Conservation (phyloP, 2,113 vertebrate species). For the Rhinichthys klamathensis region DNA sequence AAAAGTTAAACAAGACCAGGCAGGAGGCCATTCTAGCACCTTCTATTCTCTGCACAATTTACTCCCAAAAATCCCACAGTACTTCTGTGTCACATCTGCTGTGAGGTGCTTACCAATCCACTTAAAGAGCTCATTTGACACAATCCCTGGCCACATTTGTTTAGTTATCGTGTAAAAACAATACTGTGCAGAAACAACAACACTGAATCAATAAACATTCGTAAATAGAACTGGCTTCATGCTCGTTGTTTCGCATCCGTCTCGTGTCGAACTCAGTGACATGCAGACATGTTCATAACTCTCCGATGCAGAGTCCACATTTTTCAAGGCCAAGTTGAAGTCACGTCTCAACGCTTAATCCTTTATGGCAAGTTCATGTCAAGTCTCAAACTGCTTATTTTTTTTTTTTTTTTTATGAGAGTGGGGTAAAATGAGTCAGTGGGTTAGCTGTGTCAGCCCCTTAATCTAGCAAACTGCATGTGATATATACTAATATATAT, state of each 20-base stretch:
- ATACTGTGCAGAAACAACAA: not conserved
- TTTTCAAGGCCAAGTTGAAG: not conserved
- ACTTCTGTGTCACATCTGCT: not conserved
- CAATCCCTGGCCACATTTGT: not conserved
- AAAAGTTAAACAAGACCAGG: conserved; percentile 38
- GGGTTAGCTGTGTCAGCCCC: not conserved
- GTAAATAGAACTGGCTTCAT: not conserved
- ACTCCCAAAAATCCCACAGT: conserved; percentile 18
- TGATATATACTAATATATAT: not conserved
- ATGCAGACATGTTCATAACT: not conserved
- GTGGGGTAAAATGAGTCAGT: not conserved
- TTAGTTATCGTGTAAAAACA: not conserved
- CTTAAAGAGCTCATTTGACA: not conserved
- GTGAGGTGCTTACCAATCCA: not conserved
- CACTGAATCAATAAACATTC: not conserved
- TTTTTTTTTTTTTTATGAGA: too few relatives aligned
- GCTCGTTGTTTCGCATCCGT: not conserved
- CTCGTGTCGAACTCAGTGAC: not conserved
- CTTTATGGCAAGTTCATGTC: not conserved
- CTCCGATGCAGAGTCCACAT: not conserved
- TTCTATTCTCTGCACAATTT: conserved; percentile 8
- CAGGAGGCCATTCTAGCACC: conserved; percentile 22
- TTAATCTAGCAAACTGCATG: not conserved
- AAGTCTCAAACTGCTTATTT: not conserved
- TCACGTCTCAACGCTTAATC: not conserved